These are phyloP conservation scores for Brachystomella parvula DNA, from an alignment of 1,140 invertebrate species.

Conservation along the genomic window DNA sequence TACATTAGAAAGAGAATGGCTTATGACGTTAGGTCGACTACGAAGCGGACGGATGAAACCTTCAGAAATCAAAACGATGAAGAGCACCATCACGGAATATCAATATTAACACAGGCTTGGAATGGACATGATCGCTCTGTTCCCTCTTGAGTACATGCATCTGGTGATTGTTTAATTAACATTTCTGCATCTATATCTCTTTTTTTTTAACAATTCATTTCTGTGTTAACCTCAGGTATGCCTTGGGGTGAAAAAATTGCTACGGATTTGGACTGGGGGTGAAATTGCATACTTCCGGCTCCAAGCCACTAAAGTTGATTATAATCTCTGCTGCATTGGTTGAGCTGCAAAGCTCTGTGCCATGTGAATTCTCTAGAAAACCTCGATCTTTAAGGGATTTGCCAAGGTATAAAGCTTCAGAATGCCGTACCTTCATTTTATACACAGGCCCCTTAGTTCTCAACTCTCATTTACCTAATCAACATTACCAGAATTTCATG, in stretches of 20 bases:
- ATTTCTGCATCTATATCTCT: too few relatives aligned
- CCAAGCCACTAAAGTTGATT: constrained; percentile 6
- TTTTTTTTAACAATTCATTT: too few relatives aligned
- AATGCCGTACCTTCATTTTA: constrained; percentile 45
- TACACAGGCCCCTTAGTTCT: too few relatives aligned
- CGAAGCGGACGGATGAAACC: too few relatives aligned
- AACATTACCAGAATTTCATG: too few relatives aligned
- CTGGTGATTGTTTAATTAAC: constrained; percentile 23
- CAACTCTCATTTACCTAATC: too few relatives aligned
- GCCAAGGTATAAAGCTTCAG: constrained; percentile 46
- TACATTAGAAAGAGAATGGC: too few relatives aligned
- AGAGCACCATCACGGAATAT: too few relatives aligned
- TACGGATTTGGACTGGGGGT: constrained; percentile 38
- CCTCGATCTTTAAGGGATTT: constrained; percentile 41
- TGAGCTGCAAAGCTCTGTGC: constrained; percentile 27
- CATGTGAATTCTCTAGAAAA: constrained; percentile 44
- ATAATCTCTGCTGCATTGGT: constrained; percentile 15
- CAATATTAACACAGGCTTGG: not conserved
- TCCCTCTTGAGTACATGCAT: constrained; percentile 42
- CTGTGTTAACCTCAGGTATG: too few relatives aligned
- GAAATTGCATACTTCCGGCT: constrained; percentile 19
- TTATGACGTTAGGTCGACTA: too few relatives aligned
- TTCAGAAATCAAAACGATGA: too few relatives aligned
- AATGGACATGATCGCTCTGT: constrained; percentile 29
- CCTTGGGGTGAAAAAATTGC: constrained; percentile 39